Evolutionary conservation across 2,888 invertebrate genomes (phyloP).

Genomic region (Cordilura impudica): DNA sequence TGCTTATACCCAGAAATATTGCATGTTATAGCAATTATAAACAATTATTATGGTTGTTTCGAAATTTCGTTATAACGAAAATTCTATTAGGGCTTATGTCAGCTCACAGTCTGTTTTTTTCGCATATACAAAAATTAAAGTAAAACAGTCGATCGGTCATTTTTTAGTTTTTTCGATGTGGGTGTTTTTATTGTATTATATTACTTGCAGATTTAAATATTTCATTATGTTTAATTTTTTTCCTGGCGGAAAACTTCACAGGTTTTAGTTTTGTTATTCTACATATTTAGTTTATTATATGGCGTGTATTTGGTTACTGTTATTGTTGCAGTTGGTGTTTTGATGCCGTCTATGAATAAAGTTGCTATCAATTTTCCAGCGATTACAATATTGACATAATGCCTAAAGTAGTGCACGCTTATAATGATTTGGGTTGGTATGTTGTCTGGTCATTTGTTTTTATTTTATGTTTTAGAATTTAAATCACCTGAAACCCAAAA

Average conservation of each 20-base stretch:
- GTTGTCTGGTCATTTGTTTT: conserved; percentile 14
- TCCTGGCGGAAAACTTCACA: conserved; percentile 51
- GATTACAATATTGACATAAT: conserved; percentile 59
- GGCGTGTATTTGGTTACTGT: neutral
- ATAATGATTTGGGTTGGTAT: conserved; percentile 37
- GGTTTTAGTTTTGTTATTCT: neutral
- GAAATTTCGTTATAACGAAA: conserved; percentile 5
- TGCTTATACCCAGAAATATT: neutral
- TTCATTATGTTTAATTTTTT: conserved; percentile 7
- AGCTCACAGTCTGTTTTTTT: conserved; percentile 16
- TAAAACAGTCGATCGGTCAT: conserved; percentile 30
- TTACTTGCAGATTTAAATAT: conserved; percentile 25
- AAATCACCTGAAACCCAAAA: conserved; percentile 2
- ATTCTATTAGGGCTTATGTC: conserved; percentile 37
- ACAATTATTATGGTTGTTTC: conserved; percentile 28
- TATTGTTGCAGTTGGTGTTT: neutral
- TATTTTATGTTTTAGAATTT: neutral
- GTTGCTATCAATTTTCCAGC: conserved; percentile 52
- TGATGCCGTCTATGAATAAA: conserved; percentile 10
- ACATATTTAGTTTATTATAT: neutral
- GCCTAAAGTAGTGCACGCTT: conserved; percentile 55
- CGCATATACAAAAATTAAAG: neutral
- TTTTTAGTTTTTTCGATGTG: conserved; percentile 24
- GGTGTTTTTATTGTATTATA: conserved; percentile 43
- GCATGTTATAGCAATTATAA: conserved; percentile 30